These are phyloP conservation scores for Etheostoma spectabile DNA, from an alignment of 2,113 vertebrate genomes.

Conservation along the genomic window DNA sequence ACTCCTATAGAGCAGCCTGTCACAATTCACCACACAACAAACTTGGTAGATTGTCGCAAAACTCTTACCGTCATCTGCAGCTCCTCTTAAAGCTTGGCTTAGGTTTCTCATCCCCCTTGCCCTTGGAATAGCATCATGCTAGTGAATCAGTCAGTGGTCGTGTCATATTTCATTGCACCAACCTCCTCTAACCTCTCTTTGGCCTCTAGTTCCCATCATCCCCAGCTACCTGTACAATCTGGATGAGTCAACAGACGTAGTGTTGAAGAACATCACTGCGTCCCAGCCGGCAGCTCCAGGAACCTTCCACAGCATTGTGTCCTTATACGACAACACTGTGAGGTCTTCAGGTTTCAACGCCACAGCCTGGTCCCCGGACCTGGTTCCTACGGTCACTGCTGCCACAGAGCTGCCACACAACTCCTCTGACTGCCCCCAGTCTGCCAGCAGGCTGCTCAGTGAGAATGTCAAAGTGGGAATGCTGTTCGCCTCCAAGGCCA, in stretches of 20 bases:
- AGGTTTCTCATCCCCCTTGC: too few species aligned
- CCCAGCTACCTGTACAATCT: constrained; percentile 96
- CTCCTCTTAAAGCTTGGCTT: too few species aligned
- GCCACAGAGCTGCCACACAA: constrained; percentile 59
- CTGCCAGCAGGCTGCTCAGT: constrained; percentile 86
- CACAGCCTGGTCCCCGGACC: constrained; percentile 17
- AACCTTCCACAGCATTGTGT: constrained; percentile 90
- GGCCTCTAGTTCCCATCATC: constrained; percentile 93
- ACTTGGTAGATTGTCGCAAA: too few species aligned
- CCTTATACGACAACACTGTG: constrained; percentile 92
- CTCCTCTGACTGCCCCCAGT: constrained; percentile 85
- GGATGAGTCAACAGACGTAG: constrained; percentile 81
- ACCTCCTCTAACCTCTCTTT: constrained; percentile 32
- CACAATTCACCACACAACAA: too few species aligned
- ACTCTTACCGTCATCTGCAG: too few species aligned
- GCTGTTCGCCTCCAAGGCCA: constrained; percentile 98
- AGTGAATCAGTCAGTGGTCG: constrained; percentile 39
- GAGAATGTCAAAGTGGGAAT: constrained; percentile 96
- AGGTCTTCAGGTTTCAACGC: constrained; percentile 74
- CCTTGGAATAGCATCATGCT: constrained; percentile 14
- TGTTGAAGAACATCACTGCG: constrained; percentile 73
- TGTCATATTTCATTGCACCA: constrained; percentile 33
- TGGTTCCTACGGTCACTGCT: constrained; percentile 45
- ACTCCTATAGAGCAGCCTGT: too few species aligned
- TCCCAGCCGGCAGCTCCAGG: constrained; percentile 62